Percentiles rank a stretch among this genome's conserved stretches.
These are phyloP conservation scores for Chloroclysta siterata DNA, from an alignment of 2,888 invertebrate genomes.

Conservation along the genomic window DNA sequence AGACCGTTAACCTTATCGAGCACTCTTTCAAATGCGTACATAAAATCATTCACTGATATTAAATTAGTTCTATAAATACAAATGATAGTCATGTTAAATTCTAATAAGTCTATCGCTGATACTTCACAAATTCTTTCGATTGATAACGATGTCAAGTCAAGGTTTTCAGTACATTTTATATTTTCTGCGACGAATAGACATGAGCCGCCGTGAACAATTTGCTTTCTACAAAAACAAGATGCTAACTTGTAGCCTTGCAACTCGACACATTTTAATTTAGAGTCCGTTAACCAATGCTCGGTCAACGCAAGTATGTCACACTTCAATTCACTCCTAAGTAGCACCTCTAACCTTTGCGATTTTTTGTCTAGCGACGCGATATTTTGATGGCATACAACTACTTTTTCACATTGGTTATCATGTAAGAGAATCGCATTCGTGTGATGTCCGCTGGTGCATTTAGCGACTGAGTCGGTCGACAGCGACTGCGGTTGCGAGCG, in stretches of 20 bases:
- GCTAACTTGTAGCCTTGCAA: constrained; percentile 14
- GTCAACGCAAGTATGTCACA: constrained; percentile 21
- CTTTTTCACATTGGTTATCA: not conserved
- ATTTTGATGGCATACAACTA: constrained; percentile 24
- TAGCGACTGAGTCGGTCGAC: constrained; percentile 1
- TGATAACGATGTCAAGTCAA: not conserved
- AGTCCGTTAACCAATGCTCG: constrained; percentile 21
- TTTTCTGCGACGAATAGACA: constrained; percentile 13
- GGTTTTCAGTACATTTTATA: constrained; percentile 12
- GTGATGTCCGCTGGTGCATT: not conserved
- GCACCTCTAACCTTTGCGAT: constrained; percentile 16
- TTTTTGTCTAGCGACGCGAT: constrained; percentile 18
- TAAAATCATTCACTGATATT: not conserved
- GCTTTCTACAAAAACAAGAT: constrained; percentile 15
- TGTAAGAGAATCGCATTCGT: constrained; percentile 1
- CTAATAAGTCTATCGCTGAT: constrained; percentile 21
- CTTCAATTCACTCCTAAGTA: constrained; percentile 13
- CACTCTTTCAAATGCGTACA: too few relatives aligned
- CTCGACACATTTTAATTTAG: constrained; percentile 10
- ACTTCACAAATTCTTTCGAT: constrained; percentile 21
- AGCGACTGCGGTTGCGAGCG: not conserved
- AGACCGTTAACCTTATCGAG: too few relatives aligned
- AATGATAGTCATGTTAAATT: constrained; percentile 11
- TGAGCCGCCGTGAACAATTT: constrained; percentile 16
- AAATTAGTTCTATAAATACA: constrained; percentile 24